These are phyloP conservation scores for Syndactyla subalaris DNA, from an alignment of 2,797 vertebrate species.

Conservation along the genomic window DNA sequence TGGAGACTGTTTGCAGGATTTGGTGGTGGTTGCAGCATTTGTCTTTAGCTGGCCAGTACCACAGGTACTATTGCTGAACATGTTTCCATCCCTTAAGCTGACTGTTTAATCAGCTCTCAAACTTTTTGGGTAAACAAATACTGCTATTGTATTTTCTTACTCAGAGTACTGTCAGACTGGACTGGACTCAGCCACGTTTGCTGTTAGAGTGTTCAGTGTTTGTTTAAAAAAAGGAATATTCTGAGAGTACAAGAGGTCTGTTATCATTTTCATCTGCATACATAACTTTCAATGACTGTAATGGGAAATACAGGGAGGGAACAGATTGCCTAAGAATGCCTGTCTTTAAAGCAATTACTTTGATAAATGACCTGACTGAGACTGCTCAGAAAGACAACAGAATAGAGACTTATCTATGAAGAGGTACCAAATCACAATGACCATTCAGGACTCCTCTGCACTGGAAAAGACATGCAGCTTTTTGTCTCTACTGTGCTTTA, in stretches of 20 bases:
- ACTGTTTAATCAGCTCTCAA: background rate
- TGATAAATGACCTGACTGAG: constrained; percentile 42
- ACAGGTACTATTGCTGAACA: background rate
- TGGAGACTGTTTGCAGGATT: background rate
- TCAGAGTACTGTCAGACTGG: background rate
- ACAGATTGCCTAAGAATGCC: constrained; percentile 70
- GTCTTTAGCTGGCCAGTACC: background rate
- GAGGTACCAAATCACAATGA: background rate
- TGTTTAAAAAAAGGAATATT: constrained; percentile 48
- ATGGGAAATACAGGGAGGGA: constrained; percentile 51
- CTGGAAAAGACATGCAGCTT: background rate
- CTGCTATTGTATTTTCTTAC: background rate
- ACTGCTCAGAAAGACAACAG: constrained; percentile 28
- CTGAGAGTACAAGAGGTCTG: background rate
- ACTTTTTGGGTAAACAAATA: background rate
- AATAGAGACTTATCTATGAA: constrained; percentile 1
- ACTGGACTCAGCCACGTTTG: background rate
- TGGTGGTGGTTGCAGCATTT: background rate
- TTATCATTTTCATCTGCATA: constrained; percentile 61
- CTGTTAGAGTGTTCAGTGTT: constrained; percentile 6
- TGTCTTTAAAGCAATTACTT: constrained; percentile 59
- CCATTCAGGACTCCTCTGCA: background rate
- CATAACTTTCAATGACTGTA: constrained; percentile 62
- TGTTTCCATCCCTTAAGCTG: background rate
- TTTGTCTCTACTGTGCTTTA: background rate